phyloP scores from a whole-genome alignment of 2,797 vertebrate genomes.

The Smutsia gigantea region DNA sequence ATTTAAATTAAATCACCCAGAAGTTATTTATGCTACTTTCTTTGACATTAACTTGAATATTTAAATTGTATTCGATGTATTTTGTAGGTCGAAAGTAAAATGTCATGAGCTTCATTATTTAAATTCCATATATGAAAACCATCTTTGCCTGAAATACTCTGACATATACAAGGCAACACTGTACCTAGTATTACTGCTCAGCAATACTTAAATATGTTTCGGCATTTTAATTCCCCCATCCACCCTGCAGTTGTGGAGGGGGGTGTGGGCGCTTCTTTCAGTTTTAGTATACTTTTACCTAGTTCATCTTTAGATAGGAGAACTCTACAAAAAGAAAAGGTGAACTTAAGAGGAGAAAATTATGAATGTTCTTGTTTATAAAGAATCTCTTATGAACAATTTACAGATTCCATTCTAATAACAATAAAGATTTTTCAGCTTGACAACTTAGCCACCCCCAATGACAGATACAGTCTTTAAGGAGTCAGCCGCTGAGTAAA shows the following conservation, averaged over 20 bases:
- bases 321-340: slow-evolving; percentile 29
- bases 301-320: slow-evolving; percentile 12
- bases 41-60: slow-evolving; percentile 54
- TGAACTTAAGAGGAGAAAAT: slow-evolving; percentile 45
- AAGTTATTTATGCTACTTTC: slow-evolving; percentile 53
- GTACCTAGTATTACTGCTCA: not conserved
- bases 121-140: slow-evolving; percentile 50
- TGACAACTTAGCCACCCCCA: not conserved
- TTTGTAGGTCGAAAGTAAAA: slow-evolving; percentile 65
- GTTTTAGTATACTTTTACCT: not conserved
- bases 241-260: too few relatives aligned
- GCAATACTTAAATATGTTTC: slow-evolving; percentile 56
- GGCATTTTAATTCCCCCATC: not conserved
- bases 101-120: slow-evolving; percentile 66
- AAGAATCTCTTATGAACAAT: slow-evolving; percentile 42
- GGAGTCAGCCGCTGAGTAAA: not conserved
- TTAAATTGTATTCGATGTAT: slow-evolving; percentile 55
- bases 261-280: not conserved
- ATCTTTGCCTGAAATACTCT: slow-evolving; percentile 49
- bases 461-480: not conserved
- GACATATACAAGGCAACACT: slow-evolving; percentile 16
- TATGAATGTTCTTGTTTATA: not conserved
- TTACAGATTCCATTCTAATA: not conserved
- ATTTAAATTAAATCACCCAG: slow-evolving; percentile 61
- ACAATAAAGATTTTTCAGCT: not conserved